Evolutionary conservation across 2,888 invertebrate genomes (phyloP).

Genomic region (Caenorhabditis virilis): DNA sequence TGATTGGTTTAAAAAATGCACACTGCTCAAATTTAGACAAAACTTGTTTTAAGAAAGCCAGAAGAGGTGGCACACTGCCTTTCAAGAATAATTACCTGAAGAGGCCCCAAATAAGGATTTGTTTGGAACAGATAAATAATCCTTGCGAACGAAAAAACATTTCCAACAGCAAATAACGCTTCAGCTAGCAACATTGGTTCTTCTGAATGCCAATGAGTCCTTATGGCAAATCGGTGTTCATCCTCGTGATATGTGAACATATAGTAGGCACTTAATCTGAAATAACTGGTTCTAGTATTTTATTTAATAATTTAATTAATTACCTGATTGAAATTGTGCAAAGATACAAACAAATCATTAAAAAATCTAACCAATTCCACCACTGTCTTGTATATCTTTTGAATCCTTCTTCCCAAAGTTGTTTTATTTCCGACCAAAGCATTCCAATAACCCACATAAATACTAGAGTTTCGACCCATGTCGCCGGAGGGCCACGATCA

Average conservation of each 20-base stretch:
- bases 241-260: conserved; percentile 50
- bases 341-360: conserved; percentile 73
- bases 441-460: conserved; percentile 73
- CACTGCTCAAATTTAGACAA: too few relatives aligned
- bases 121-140: conserved; percentile 74
- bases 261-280: conserved; percentile 47
- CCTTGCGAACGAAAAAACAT: conserved; percentile 73
- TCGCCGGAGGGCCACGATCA: conserved; percentile 71
- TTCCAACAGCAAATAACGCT: conserved; percentile 73
- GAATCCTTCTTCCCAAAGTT: conserved; percentile 74
- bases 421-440: conserved; percentile 74
- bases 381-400: conserved; percentile 73
- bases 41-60: too few relatives aligned
- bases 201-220: conserved; percentile 72
- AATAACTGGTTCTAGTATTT: conserved; percentile 7
- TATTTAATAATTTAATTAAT: neutral
- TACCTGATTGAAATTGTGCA: conserved; percentile 72
- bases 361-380: conserved; percentile 75
- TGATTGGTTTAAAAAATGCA: too few relatives aligned
- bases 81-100: too few relatives aligned
- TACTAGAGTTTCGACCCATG: conserved; percentile 72
- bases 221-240: conserved; percentile 48
- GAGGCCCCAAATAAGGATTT: conserved; percentile 73
- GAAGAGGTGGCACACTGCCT: too few relatives aligned
- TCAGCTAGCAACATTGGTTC: conserved; percentile 74